Base-by-base conservation (phyloP, 1,140 invertebrate genomes). In the Andrena cerasifolii region DNA sequence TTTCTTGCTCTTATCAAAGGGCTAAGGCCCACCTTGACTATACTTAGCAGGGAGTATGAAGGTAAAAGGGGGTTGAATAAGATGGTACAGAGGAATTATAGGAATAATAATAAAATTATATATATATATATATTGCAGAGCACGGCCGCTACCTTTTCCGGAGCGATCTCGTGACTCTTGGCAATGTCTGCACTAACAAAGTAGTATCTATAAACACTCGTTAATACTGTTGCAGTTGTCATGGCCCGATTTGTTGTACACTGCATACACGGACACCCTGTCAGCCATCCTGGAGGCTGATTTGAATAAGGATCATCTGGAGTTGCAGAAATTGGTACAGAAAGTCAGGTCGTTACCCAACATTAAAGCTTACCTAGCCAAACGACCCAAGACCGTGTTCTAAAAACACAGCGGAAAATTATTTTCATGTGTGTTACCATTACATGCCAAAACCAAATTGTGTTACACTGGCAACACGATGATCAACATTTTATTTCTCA, bases 331-430 rank as follows among this genome's bases (percentile, higher is more conserved):
- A 4, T 24, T 86, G 18, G 36, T 31, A 1, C 75, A 68, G 0
- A 94, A 93, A 73, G 93, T 96, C 31, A 86, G 92, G 0, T 88
- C 90, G 8, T 76, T 95, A 61, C 95, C 95, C 12, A 88, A 90
- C 0, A 94, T 96, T 81, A 96, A 96, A 84, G 92, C 93, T 36
- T 96, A 95, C 93, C 92, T 96, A 31, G 94, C 93, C 63, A 94
- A 93, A 73, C 93, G 95, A 49, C 95, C 95, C 16, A 90, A 94
- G 36, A 90, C 92, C 1, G 2, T n/a, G 4, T 6, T 62, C 3
- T 73, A 73, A 62, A 36, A 0, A 2, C 3, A n/a, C n/a, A n/a
- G n/a, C 24, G 12, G 3, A 5, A 16, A 12, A 56, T 7, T 12
- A 31, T 56, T 58, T 33, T 8, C 18, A 58, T n/a, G 8, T 16